These are phyloP conservation scores for Catamblyrhynchus diadema DNA, from an alignment of 2,797 vertebrate genomes.

Conservation along the genomic window DNA sequence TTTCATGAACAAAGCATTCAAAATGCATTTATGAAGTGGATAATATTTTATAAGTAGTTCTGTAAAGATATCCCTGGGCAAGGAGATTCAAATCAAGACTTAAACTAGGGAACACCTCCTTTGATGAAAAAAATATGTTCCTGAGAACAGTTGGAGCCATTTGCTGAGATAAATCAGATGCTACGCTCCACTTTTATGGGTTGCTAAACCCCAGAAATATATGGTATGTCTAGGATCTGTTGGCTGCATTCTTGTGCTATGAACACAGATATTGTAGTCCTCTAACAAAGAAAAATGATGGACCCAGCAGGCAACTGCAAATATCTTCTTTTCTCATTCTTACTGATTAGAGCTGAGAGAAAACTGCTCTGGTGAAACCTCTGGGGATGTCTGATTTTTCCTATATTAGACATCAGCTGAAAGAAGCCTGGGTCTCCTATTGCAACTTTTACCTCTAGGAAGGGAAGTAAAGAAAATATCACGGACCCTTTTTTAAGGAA, in stretches of 20 bases:
- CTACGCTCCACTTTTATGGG: conserved; percentile 13
- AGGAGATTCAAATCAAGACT: neutral
- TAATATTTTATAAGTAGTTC: neutral
- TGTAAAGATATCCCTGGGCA: neutral
- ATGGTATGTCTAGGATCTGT: conserved; percentile 6
- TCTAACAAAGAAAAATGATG: neutral
- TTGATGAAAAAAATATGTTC: conserved; percentile 36
- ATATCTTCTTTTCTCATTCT: conserved; percentile 19
- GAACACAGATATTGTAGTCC: neutral
- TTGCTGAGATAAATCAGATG: conserved; percentile 56
- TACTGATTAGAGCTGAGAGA: neutral
- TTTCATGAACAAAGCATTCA: neutral
- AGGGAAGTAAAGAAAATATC: neutral
- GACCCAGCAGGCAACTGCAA: neutral
- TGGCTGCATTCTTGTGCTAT: conserved; percentile 37
- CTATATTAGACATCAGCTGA: neutral
- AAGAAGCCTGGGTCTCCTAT: neutral
- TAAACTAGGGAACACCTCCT: conserved; percentile 19
- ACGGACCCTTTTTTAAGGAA: neutral
- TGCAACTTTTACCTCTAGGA: neutral
- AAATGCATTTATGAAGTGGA: neutral
- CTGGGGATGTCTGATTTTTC: neutral
- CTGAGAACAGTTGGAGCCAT: conserved; percentile 27
- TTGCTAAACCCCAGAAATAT: conserved; percentile 53
- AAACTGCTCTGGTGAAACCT: neutral